phyloP scores from a whole-genome alignment of 37 sponge, comb jelly and placozoan species.

The Halichondria panicea region DNA sequence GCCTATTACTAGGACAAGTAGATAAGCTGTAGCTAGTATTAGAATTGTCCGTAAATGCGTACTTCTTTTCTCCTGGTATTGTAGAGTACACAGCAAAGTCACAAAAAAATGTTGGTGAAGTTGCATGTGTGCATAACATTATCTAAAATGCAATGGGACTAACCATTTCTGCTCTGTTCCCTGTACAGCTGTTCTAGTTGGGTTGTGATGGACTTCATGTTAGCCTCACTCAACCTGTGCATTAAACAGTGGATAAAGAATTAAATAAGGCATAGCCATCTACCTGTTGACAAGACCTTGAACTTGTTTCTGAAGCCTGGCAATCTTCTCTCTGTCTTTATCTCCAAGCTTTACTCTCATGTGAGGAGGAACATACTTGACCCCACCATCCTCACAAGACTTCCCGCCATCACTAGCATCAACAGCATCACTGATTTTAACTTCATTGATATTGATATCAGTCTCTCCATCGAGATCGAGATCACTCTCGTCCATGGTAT shows the following conservation, averaged over 20 bases:
- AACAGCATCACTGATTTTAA: constrained; percentile 2
- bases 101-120: too few species aligned
- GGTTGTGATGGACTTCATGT: constrained; percentile 45
- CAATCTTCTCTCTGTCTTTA: neutral
- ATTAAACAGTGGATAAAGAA: neutral
- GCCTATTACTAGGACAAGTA: too few species aligned
- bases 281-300: constrained; percentile 83
- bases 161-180: constrained; percentile 82
- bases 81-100: too few species aligned
- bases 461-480: neutral
- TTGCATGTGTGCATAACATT: too few species aligned
- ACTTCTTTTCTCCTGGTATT: too few species aligned
- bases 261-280: neutral
- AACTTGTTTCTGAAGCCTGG: constrained; percentile 40
- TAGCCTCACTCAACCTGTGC: constrained; percentile 69
- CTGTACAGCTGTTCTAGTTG: constrained; percentile 69
- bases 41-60: too few species aligned
- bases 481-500: neutral
- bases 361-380: constrained; percentile 57
- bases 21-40: too few species aligned
- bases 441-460: constrained; percentile 6
- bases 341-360: neutral
- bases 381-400: neutral
- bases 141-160: neutral
- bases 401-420: neutral